Evolutionary conservation across 2,113 vertebrate genomes (phyloP).

Genomic region (Tragelaphus scriptus): DNA sequence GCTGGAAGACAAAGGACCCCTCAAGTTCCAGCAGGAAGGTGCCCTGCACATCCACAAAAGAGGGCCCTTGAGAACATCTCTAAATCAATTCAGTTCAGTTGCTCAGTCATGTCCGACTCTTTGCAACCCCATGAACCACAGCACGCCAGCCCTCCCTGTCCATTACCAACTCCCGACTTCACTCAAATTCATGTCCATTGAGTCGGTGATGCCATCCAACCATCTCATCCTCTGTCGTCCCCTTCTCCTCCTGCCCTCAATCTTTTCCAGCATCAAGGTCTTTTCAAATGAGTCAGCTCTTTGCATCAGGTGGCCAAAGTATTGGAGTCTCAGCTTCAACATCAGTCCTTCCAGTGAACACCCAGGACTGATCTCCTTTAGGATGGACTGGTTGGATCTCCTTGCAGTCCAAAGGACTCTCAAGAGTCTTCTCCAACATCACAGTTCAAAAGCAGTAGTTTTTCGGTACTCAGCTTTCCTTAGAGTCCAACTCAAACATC

Average conservation of each 20-base stretch:
- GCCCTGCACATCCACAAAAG: neutral
- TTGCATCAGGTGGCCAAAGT: neutral
- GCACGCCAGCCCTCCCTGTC: neutral
- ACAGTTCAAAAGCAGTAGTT: neutral
- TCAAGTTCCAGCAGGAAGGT: neutral
- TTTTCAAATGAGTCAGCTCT: neutral
- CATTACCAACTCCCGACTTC: neutral
- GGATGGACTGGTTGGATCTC: neutral
- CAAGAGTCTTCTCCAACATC: neutral
- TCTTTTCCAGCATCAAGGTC: neutral
- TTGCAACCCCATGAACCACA: neutral
- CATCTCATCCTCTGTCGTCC: neutral
- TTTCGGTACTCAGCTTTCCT: neutral
- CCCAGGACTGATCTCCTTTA: neutral
- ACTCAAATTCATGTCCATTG: neutral
- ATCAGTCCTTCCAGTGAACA: neutral
- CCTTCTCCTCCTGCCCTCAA: neutral
- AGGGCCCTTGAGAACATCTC: neutral
- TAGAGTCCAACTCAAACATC: neutral
- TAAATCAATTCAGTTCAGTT: fast-evolving
- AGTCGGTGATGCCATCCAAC: neutral
- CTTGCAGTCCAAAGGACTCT: neutral
- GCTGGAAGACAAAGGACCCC: neutral
- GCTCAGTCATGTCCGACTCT: fast-evolving
- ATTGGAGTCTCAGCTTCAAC: neutral